Evolutionary conservation across 2,888 invertebrate genomes (phyloP).

Genomic region (Perithous albicinctus): DNA sequence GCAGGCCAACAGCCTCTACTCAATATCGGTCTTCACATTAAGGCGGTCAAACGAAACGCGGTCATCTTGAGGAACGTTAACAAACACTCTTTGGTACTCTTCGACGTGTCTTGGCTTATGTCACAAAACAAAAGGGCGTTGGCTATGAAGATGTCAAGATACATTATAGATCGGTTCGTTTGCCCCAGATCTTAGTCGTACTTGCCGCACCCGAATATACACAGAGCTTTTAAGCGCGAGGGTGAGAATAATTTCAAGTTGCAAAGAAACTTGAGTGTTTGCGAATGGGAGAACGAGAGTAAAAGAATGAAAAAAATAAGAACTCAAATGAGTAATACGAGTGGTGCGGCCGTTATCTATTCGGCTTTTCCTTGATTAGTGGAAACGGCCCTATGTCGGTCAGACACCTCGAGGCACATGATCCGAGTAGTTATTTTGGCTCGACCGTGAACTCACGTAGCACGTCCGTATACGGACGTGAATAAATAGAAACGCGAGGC

Average conservation of each 20-base stretch:
- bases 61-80: slow-evolving; percentile 38
- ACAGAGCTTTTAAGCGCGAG: neutral
- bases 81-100: slow-evolving; percentile 28
- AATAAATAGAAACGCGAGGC: slow-evolving; percentile 47
- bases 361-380: slow-evolving; percentile 28
- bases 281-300: neutral
- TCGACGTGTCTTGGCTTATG: slow-evolving; percentile 4
- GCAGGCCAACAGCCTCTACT: slow-evolving; percentile 5
- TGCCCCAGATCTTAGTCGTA: slow-evolving; percentile 32
- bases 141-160: slow-evolving; percentile 27
- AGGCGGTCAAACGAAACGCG: slow-evolving; percentile 47
- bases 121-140: slow-evolving; percentile 27
- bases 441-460: slow-evolving; percentile 50
- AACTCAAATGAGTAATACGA: neutral
- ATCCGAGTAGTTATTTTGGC: slow-evolving; percentile 44
- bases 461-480: neutral
- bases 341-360: neutral
- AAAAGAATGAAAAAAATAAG: neutral
- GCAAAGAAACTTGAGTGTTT: neutral
- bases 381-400: slow-evolving; percentile 33
- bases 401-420: slow-evolving; percentile 37
- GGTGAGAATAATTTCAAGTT: neutral
- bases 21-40: slow-evolving; percentile 26
- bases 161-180: slow-evolving; percentile 35
- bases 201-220: neutral